phyloP scores from a whole-genome alignment of 2,888 invertebrate genomes.

The Phyto melanocephala region DNA sequence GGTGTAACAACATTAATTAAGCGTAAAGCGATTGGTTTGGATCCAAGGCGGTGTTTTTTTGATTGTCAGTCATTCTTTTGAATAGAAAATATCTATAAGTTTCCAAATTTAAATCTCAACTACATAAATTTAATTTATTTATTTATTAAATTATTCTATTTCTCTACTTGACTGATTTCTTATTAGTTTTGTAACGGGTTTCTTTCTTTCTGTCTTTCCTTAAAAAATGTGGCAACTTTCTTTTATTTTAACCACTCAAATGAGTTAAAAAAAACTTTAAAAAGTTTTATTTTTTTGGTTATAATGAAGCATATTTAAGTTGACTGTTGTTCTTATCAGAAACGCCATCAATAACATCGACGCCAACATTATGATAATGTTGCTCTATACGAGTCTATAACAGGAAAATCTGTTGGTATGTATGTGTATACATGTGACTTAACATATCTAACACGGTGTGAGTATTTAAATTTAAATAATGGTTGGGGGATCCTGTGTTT shows the following conservation, averaged over 20 bases:
- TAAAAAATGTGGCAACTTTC: neutral
- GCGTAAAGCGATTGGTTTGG: too few relatives aligned
- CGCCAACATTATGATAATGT: conserved; percentile 48
- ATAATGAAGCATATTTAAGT: conserved; percentile 19
- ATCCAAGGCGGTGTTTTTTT: too few relatives aligned
- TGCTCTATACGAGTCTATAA: neutral
- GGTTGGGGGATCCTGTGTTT: neutral
- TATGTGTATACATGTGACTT: neutral
- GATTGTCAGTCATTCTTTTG: too few relatives aligned
- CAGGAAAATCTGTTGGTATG: neutral
- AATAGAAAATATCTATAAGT: too few relatives aligned
- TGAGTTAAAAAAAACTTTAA: conserved; percentile 5
- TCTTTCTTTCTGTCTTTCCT: too few relatives aligned
- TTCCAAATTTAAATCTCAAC: too few relatives aligned
- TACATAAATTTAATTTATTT: too few relatives aligned
- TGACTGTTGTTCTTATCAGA: conserved; percentile 39
- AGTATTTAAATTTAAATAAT: neutral
- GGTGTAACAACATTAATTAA: too few relatives aligned
- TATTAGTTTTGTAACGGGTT: too few relatives aligned
- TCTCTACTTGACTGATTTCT: too few relatives aligned
- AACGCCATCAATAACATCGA: conserved; percentile 35
- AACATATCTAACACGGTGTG: neutral
- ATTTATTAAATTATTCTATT: too few relatives aligned
- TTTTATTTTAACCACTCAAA: neutral
- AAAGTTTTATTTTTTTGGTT: neutral